These are phyloP conservation scores for Ciona savignyi DNA, from an alignment of 23 tunicate species.

Conservation along the genomic window DNA sequence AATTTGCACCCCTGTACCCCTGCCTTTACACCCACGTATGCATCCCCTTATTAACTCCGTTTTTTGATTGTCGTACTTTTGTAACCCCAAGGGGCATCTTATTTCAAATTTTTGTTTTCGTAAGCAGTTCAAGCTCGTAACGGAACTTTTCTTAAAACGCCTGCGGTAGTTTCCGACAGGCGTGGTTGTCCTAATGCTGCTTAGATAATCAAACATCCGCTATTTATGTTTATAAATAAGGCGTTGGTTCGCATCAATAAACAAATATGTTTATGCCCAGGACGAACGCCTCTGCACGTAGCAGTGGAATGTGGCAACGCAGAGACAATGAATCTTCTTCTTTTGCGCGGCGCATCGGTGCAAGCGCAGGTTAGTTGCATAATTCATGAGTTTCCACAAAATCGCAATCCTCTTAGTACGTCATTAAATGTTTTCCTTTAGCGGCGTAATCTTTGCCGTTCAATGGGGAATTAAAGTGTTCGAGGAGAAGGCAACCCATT, in stretches of 20 bases:
- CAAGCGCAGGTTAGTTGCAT: background rate
- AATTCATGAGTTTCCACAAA: background rate
- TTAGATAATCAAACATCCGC: background rate
- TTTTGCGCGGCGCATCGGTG: background rate
- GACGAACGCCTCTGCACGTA: background rate
- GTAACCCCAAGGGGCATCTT: no score
- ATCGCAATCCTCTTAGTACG: background rate
- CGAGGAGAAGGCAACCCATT: no score
- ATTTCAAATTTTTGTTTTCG: no score
- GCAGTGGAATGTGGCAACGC: background rate
- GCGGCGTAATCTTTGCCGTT: background rate
- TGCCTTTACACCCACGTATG: no score
- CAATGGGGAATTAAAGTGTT: no score
- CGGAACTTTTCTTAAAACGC: no score
- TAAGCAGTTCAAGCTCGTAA: no score
- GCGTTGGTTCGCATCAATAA: conserved; percentile 2
- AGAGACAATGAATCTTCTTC: background rate
- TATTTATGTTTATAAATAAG: background rate
- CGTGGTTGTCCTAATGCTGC: background rate
- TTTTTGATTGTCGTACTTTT: no score
- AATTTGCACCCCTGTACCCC: no score
- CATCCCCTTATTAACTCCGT: no score
- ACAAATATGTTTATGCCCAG: no score
- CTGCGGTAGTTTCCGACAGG: no score
- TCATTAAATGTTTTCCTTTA: background rate